A percentile compares a stretch with the other conserved stretches of the same genome.
Evolutionary conservation across 2,888 invertebrate species (phyloP).

Genomic region (Tupiocoris notatus): DNA sequence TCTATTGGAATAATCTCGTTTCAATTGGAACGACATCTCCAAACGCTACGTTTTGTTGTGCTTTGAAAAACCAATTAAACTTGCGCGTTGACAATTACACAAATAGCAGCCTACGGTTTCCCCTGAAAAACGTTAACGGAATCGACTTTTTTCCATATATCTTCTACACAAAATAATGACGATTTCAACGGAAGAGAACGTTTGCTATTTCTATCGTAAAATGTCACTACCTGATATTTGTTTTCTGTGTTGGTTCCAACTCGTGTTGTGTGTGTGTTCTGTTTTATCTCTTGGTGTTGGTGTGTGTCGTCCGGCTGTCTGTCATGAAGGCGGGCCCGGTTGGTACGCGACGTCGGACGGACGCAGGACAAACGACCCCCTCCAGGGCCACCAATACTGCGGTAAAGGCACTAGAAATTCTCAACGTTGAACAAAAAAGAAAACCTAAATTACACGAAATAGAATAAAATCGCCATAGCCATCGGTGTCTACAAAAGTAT

Average conservation of each 20-base stretch:
- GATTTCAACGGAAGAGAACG: too few relatives aligned
- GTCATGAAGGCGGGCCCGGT: slow-evolving; percentile 20
- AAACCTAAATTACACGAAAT: not conserved
- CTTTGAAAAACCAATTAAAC: too few relatives aligned
- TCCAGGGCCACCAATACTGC: slow-evolving; percentile 46
- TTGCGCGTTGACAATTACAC: too few relatives aligned
- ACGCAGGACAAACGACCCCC: slow-evolving; percentile 41
- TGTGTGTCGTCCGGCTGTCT: not conserved
- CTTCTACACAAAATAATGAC: too few relatives aligned
- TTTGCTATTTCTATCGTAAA: too few relatives aligned
- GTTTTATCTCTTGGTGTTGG: not conserved
- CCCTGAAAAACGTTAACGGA: too few relatives aligned
- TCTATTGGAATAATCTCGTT: too few relatives aligned
- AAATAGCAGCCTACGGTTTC: too few relatives aligned
- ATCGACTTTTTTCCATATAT: too few relatives aligned
- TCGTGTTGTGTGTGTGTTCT: not conserved
- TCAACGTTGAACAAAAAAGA: not conserved
- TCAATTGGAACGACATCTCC: too few relatives aligned
- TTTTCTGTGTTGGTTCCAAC: not conserved
- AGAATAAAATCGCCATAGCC: not conserved
- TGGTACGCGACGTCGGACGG: slow-evolving; percentile 35
- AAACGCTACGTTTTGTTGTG: too few relatives aligned
- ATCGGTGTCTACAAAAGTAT: too few relatives aligned
- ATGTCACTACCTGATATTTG: slow-evolving; percentile 1
- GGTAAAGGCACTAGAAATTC: slow-evolving; percentile 46